These are phyloP conservation scores for Diaphora mendica DNA, from an alignment of 2,888 invertebrate genomes.

Conservation along the genomic window DNA sequence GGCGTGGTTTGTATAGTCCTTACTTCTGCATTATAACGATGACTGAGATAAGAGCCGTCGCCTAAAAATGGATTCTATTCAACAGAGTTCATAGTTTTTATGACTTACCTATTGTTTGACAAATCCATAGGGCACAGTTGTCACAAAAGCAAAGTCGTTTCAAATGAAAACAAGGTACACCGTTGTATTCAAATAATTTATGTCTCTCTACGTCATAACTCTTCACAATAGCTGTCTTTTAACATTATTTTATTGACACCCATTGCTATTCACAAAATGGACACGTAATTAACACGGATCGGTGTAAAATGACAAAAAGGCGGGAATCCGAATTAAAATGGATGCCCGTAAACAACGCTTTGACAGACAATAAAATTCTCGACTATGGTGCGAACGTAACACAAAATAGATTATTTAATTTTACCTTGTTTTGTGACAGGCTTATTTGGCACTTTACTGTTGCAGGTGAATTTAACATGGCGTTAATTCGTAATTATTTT, in stretches of 20 bases:
- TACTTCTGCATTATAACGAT: too few relatives aligned
- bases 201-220: not conserved
- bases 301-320: slow-evolving; percentile 72
- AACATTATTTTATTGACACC: slow-evolving; percentile 14
- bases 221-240: not conserved
- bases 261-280: slow-evolving; percentile 23
- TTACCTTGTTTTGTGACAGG: slow-evolving; percentile 51
- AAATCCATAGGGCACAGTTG: not conserved
- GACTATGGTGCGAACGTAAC: slow-evolving; percentile 63
- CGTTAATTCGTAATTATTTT: not conserved
- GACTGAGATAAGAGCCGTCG: too few relatives aligned
- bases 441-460: slow-evolving; percentile 38
- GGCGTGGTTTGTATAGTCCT: too few relatives aligned
- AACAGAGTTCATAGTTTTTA: not conserved
- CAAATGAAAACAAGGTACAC: not conserved
- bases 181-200: not conserved
- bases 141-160: not conserved
- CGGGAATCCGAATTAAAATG: slow-evolving; percentile 70
- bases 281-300: slow-evolving; percentile 30
- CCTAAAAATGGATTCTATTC: not conserved
- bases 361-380: slow-evolving; percentile 63
- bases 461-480: slow-evolving; percentile 30
- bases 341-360: slow-evolving; percentile 63
- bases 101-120: not conserved
- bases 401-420: slow-evolving; percentile 60